Base-by-base conservation (phyloP, 2,113 vertebrate genomes). In the Carollia perspicillata region DNA sequence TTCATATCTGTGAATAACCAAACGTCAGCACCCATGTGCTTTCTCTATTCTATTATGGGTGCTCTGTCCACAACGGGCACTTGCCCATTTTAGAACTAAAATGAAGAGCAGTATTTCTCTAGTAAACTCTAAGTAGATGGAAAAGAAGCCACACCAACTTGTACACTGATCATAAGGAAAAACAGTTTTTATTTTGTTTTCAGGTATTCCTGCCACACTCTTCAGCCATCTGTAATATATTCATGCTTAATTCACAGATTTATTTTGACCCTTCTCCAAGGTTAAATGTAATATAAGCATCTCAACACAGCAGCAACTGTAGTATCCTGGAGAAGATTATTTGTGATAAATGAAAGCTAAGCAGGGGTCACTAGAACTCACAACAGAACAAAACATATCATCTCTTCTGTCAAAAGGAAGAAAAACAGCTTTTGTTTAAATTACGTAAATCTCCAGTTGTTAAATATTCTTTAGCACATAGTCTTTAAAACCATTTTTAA, bases 171-270 rank as follows among this genome's bases (percentile, higher is more conserved):
- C 51, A 1, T 6, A 68, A n/a, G 40, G 55, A 28, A 86, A 60
- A 80, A 8, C 30, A 63, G 22, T 17, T 84, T 75, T 65, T n/a
- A 51, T 53, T 93, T 94, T 89, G 42, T 84, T 33, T 83, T 94
- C 28, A 65, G n/a, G 63, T 58, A 95, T 93, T 96, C 93, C 44
- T 92, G 75, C 69, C 87, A 92, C 0, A 17, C 65, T 95, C 85
- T 95, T 81, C 79, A 87, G 40, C 66, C 58, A 93, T 60, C 75
- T 85, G 35, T 95, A 96, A 95, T 92, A 81, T 92, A 96, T 97
- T 95, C 93, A 96, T 94, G 42, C 65, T 94, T 95, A 96, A 97
- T 96, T 96, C 93, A 97, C 91, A 97, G 92, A 90, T 95, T 96
- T 96, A 87, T 79, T 97, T 95, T 96, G 96, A 97, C 94, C 83